A percentile compares a stretch with the other conserved stretches of the same genome.
Conservation (phyloP, 2,113 vertebrate genomes). For the Trogon melanurus region DNA sequence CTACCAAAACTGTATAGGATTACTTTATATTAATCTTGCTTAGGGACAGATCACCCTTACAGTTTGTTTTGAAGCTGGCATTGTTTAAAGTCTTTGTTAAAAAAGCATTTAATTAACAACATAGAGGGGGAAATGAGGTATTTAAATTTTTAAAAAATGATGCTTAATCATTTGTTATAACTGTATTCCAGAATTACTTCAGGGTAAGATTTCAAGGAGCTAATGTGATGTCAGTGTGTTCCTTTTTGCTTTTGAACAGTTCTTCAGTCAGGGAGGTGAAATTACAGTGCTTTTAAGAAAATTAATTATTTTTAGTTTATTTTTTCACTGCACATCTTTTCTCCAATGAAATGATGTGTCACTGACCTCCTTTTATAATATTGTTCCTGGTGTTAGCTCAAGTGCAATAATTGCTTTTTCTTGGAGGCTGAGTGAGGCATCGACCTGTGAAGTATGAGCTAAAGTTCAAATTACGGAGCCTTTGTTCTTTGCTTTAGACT, state of each 20-base stretch:
- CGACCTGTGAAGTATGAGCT: constrained; percentile 70
- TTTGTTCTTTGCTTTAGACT: constrained; percentile 65
- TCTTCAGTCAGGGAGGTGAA: constrained; percentile 59
- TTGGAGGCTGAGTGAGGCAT: constrained; percentile 60
- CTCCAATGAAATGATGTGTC: constrained; percentile 48
- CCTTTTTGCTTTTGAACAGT: constrained; percentile 63
- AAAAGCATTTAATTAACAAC: neutral
- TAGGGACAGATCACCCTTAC: neutral
- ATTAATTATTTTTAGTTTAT: constrained; percentile 48
- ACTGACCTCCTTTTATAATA: constrained; percentile 47
- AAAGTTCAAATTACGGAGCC: constrained; percentile 72
- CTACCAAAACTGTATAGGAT: neutral
- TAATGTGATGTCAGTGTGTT: constrained; percentile 23
- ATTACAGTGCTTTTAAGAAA: constrained; percentile 77
- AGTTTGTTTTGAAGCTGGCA: neutral
- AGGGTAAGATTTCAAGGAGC: constrained; percentile 19
- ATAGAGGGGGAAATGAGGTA: neutral
- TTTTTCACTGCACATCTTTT: constrained; percentile 49
- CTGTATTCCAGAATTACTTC: neutral
- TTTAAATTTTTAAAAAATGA: neutral
- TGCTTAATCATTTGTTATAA: neutral
- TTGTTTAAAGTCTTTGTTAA: neutral
- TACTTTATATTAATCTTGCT: neutral
- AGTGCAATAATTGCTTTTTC: constrained; percentile 75
- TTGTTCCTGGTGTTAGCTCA: constrained; percentile 52